Evolutionary conservation across 92 coral and sea anemone genomes (phyloP).

Genomic region (Scolanthus callimorphus): DNA sequence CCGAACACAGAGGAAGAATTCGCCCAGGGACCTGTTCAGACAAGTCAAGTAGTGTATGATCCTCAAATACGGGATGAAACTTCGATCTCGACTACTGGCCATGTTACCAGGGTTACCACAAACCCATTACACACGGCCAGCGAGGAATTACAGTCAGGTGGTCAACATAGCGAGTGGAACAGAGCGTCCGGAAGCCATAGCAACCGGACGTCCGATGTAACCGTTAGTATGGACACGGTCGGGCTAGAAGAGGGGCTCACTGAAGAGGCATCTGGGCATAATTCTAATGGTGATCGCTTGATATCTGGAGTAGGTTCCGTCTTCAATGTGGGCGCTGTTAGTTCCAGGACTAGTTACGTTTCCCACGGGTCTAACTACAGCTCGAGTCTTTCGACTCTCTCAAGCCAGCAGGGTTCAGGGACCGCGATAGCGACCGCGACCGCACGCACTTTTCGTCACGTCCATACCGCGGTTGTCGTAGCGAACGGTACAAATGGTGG

Average conservation of each 20-base stretch:
- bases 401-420: conserved; percentile 59
- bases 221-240: conserved; percentile 3
- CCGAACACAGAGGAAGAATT: neutral
- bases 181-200: neutral
- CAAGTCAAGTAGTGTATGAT: neutral
- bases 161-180: neutral
- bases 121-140: neutral
- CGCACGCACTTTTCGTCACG: conserved; percentile 83
- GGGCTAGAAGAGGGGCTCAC: neutral
- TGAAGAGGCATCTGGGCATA: conserved; percentile 3
- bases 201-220: neutral
- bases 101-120: neutral
- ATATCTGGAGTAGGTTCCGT: conserved; percentile 67
- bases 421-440: conserved; percentile 92
- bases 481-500: conserved; percentile 75
- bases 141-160: neutral
- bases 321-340: conserved; percentile 54
- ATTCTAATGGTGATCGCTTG: conserved; percentile 14
- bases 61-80: neutral
- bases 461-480: conserved; percentile 77
- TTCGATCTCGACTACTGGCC: neutral
- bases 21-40: neutral
- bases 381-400: conserved; percentile 54
- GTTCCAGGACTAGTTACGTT: conserved; percentile 49
- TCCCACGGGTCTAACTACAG: conserved; percentile 52